phyloP scores from a whole-genome alignment of 2,797 vertebrate species.

The Aeoliscus strigatus region DNA sequence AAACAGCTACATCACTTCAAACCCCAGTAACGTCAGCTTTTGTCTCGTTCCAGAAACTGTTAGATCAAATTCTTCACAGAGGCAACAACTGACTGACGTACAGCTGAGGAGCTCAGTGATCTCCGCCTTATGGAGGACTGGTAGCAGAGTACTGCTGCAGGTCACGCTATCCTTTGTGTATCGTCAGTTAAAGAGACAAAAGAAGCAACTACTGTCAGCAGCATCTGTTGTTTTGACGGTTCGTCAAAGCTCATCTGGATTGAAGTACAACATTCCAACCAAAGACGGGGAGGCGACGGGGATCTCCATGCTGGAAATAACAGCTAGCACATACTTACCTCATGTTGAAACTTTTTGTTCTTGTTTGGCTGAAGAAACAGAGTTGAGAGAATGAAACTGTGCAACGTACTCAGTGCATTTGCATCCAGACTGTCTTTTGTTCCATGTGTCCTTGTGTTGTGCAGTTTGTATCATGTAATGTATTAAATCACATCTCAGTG shows the following conservation, averaged over 20 bases:
- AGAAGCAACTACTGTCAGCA: conserved; percentile 5
- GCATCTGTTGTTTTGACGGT: conserved; percentile 7
- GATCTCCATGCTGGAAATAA: no score
- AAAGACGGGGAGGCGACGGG: background rate
- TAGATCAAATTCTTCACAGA: conserved; percentile 86
- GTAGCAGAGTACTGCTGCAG: no score
- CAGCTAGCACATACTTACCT: no score
- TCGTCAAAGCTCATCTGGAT: conserved; percentile 16
- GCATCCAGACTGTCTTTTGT: conserved; percentile 2
- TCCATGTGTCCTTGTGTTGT: background rate
- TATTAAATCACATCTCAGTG: conserved; percentile 9
- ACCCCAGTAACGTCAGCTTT: conserved; percentile 5
- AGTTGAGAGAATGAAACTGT: background rate
- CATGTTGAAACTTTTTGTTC: background rate
- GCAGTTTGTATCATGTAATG: no score
- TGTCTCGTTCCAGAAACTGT: conserved; percentile 76
- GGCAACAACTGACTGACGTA: conserved; percentile 68
- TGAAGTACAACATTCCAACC: conserved; percentile 1
- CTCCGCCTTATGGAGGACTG: no score
- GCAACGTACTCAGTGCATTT: background rate
- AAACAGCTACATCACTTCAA: no score
- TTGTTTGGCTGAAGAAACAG: background rate
- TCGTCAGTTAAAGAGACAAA: no score
- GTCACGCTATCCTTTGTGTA: no score
- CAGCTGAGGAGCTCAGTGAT: conserved; percentile 9